Base-by-base conservation (phyloP, 2,797 vertebrate species). In the Margarornis squamiger region DNA sequence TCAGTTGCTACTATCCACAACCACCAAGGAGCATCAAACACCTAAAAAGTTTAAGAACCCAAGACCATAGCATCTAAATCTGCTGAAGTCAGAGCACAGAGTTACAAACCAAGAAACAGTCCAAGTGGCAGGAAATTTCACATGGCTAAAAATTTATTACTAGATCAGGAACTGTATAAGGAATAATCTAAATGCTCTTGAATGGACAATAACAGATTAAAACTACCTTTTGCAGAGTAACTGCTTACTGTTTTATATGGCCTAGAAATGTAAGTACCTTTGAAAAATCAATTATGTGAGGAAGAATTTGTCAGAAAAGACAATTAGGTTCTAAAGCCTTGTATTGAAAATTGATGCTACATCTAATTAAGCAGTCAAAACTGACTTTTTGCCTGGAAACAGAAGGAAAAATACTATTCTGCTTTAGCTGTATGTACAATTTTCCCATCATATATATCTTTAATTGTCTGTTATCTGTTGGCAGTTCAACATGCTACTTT, bases 281-380 rank as follows among this genome's bases (percentile, higher is more conserved):
- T 76, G 73, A 88, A 90, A 72, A 95, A 85, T 73, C 86, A 94
- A 43, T 86, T 82, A 86, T 1, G 1, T 29, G 58, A 84, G 74
- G 20, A 68, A 91, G 29, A 90, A 81, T 80, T 83, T 86, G 73
- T 95, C 75, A 74, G 67, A 94, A 89, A 70, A 90, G 52, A 30
- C 84, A 80, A 77, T 54, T 73, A 91, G 91, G 80, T 71, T 58
- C n/a, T 87, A 92, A 92, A 90, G 19, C 6, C 30, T 24, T 65
- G 10, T 62, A 91, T 1, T 88, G 78, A 75, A 95, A 92, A 80
- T 61, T 93, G 65, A 88, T 80, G n/a, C 48, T 73, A 65, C 45
- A 73, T 26, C 58, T 81, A 88, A 79, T 90, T 89, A 94, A 71
- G 41, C 61, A 91, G 65, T 67, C 72, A 87, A 92, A 95, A 79